Evolutionary conservation across 2,888 invertebrate species (phyloP).

Genomic region (Cosmia pyralina): DNA sequence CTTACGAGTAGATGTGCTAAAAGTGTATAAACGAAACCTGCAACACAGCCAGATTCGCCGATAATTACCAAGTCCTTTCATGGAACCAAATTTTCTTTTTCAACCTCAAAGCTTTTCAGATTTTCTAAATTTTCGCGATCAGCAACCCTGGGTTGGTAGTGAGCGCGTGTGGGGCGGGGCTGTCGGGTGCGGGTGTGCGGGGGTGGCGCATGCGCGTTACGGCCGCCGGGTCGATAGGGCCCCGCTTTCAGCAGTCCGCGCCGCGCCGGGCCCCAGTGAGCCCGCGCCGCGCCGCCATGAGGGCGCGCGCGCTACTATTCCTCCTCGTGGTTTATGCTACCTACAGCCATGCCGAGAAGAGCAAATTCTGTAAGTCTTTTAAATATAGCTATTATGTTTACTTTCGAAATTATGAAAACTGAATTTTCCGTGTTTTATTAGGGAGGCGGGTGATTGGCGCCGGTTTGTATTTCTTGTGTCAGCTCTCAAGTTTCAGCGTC

Average conservation of each 20-base stretch:
- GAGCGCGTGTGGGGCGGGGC: slow-evolving; percentile 48
- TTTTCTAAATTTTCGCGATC: slow-evolving; percentile 36
- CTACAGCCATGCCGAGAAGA: slow-evolving; percentile 86
- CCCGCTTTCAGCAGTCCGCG: slow-evolving; percentile 77
- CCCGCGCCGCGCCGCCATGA: slow-evolving; percentile 87
- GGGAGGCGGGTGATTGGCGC: slow-evolving; percentile 23
- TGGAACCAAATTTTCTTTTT: not conserved
- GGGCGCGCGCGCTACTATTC: slow-evolving; percentile 82
- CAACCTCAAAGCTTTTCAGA: slow-evolving; percentile 20
- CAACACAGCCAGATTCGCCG: not conserved
- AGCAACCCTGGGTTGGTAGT: slow-evolving; percentile 56
- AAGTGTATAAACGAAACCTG: not conserved
- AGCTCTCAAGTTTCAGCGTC: slow-evolving; percentile 30
- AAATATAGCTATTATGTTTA: slow-evolving; percentile 8
- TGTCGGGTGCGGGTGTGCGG: slow-evolving; percentile 51
- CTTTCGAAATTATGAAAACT: not conserved
- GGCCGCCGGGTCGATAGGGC: slow-evolving; percentile 70
- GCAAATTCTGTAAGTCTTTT: slow-evolving; percentile 88
- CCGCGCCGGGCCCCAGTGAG: slow-evolving; percentile 77
- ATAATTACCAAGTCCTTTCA: not conserved
- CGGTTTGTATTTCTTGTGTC: slow-evolving; percentile 39
- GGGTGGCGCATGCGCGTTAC: slow-evolving; percentile 61
- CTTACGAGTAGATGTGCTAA: not conserved
- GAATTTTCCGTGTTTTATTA: slow-evolving; percentile 4
- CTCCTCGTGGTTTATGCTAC: slow-evolving; percentile 79